Evolutionary conservation across 2,113 vertebrate species (phyloP).

Genomic region (Eurystomus gularis): DNA sequence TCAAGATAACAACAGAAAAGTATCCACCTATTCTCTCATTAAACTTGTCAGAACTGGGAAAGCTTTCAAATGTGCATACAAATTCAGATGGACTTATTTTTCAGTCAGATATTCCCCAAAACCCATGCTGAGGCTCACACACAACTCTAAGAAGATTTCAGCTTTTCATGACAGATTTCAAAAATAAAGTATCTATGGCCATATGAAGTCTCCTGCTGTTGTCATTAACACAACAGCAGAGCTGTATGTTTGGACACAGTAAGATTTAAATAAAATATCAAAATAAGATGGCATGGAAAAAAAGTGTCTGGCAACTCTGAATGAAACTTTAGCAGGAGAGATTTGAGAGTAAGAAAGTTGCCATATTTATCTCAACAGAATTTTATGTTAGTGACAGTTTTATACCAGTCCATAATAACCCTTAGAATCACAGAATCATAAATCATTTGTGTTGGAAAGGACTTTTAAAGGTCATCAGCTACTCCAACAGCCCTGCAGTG

Average conservation of each 20-base stretch:
- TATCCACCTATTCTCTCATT: background rate
- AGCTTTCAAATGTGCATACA: background rate
- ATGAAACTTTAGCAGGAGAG: background rate
- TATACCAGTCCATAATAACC: accelerated
- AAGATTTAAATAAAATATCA: background rate
- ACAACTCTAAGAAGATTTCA: background rate
- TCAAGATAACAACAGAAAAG: background rate
- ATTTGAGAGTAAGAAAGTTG: background rate
- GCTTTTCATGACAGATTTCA: background rate
- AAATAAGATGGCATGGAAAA: background rate
- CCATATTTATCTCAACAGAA: background rate
- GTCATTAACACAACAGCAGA: background rate
- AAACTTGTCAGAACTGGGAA: background rate
- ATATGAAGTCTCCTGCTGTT: background rate
- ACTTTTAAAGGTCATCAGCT: too few species aligned
- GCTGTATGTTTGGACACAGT: background rate
- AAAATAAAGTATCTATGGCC: background rate
- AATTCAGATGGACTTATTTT: background rate
- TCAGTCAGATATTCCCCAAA: background rate
- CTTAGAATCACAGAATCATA: too few species aligned
- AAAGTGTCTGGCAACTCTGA: background rate
- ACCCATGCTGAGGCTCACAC: background rate
- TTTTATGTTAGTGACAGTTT: background rate
- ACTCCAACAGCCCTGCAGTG: too few species aligned
- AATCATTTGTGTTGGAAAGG: too few species aligned